Evolutionary conservation across 2,113 vertebrate genomes (phyloP), one percentile per base, ranked within the genome.

Genomic region (Himantopus leucocephalus): DNA sequence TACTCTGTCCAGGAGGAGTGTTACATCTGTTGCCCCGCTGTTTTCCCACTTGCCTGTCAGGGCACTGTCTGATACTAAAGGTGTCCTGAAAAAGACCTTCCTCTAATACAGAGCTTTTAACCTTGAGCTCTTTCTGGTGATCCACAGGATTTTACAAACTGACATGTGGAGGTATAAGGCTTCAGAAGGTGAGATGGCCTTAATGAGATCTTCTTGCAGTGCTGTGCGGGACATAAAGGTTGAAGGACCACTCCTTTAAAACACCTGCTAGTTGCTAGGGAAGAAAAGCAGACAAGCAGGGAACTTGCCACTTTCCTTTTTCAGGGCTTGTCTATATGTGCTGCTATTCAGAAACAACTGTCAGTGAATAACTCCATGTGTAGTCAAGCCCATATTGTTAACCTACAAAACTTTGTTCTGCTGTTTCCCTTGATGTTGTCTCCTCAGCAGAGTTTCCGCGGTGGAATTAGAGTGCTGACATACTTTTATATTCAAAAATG

Each of bases 381-480:
- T 74, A 79, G 92, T 60, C 66, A 85, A 90, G 53, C 81, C 85
- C 70, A 39, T 88, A 72, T 41, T 93, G 90, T 93, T 96, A 92
- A 90, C 71, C 58, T 85, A 17, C 45, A 79, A 27, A 95, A 94
- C 56, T 80, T 89, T 81, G 47, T 91, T 96, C 56, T 90, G 50
- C 21, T 50, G 14, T 94, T 94, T 74, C 20, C 29, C 9, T 82
- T 92, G 53, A 71, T 89, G 55, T 66, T 85, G 50, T 55, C 22
- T 88, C 27, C 23, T 90, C 45, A 80, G 47, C 56, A 74, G 23
- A 45, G 45, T 92, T 93, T 85, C 66, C 41, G 14, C 85, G 60
- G 26, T 59, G 29, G n/a, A 89, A 47, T 87, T 81, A 60, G 76
- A 67, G 52, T 66, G 47, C 23, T 62, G 52, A 35, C 0, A 0